These are phyloP conservation scores for Busseola fusca DNA, from an alignment of 2,888 invertebrate species.

Conservation along the genomic window DNA sequence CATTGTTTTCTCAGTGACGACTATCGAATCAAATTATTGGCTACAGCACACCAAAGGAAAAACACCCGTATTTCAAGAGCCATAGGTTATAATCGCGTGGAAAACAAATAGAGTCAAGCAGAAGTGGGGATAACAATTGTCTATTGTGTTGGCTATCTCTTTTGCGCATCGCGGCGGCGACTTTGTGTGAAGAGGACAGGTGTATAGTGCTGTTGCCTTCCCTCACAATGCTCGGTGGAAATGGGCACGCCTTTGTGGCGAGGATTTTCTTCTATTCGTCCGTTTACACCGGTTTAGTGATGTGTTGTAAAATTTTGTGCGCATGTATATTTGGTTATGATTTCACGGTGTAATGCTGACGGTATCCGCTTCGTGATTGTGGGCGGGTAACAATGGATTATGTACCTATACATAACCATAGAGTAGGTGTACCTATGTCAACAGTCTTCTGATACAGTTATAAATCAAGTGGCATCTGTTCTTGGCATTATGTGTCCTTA, in stretches of 20 bases:
- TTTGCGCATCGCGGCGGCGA: slow-evolving; percentile 79
- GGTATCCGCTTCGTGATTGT: slow-evolving; percentile 40
- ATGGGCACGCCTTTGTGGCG: slow-evolving; percentile 79
- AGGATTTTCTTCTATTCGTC: slow-evolving; percentile 84
- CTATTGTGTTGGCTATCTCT: slow-evolving; percentile 88
- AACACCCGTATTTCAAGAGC: slow-evolving; percentile 59
- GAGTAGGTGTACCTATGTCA: background rate
- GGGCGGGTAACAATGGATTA: slow-evolving; percentile 39
- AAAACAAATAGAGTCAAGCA: slow-evolving; percentile 75
- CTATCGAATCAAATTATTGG: slow-evolving; percentile 87
- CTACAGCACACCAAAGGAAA: slow-evolving; percentile 69
- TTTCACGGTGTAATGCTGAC: slow-evolving; percentile 48
- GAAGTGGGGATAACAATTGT: slow-evolving; percentile 88
- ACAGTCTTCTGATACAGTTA: no score
- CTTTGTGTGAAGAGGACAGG: slow-evolving; percentile 76
- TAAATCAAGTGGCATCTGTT: background rate
- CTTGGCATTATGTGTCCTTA: no score
- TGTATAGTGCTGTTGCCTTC: slow-evolving; percentile 69
- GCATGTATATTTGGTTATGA: slow-evolving; percentile 71
- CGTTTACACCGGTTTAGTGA: slow-evolving; percentile 67
- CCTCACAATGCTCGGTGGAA: slow-evolving; percentile 79
- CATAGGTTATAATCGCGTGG: slow-evolving; percentile 68
- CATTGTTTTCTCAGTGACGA: slow-evolving; percentile 87
- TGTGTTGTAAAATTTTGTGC: slow-evolving; percentile 69
- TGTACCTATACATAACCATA: background rate